Percentiles rank a stretch among this genome's conserved stretches.
These are phyloP conservation scores for Gasteruption jaculator DNA, from an alignment of 2,888 invertebrate genomes.

Conservation along the genomic window DNA sequence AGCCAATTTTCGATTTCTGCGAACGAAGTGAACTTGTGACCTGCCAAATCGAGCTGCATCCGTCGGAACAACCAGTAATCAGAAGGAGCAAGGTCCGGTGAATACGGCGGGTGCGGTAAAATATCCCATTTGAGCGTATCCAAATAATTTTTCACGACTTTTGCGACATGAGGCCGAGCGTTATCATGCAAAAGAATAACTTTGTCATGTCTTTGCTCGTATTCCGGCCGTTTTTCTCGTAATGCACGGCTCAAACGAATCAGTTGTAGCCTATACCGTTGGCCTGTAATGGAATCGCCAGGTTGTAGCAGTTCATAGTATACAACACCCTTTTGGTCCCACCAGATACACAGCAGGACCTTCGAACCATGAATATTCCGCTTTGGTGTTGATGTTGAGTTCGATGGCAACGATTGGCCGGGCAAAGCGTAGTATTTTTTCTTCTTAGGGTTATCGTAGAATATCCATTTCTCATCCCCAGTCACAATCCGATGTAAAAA, in stretches of 20 bases:
- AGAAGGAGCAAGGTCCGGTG: constrained; percentile 17
- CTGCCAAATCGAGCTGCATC: constrained; percentile 21
- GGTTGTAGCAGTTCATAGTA: constrained; percentile 24
- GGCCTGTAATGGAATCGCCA: constrained; percentile 18
- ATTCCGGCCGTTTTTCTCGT: constrained; percentile 20
- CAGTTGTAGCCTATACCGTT: constrained; percentile 21
- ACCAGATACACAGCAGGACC: constrained; percentile 25
- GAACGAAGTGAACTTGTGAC: constrained; percentile 20
- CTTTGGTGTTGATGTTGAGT: constrained; percentile 25
- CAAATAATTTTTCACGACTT: constrained; percentile 19
- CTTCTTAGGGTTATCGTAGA: constrained; percentile 20
- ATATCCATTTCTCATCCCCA: constrained; percentile 21
- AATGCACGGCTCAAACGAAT: constrained; percentile 20
- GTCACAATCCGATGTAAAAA: constrained; percentile 20
- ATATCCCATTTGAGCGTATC: constrained; percentile 26
- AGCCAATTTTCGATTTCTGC: constrained; percentile 19
- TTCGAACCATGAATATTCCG: constrained; percentile 26
- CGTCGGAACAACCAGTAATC: constrained; percentile 25
- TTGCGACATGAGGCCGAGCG: constrained; percentile 25
- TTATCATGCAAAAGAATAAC: constrained; percentile 29
- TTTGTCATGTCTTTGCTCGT: constrained; percentile 22
- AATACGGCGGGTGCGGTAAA: constrained; percentile 19
- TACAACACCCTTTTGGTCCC: constrained; percentile 20
- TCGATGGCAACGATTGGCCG: no score
- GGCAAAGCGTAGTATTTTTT: constrained; percentile 5